Evolutionary conservation across 1,140 invertebrate species (phyloP).

Genomic region (Drosophila trapezifrons): DNA sequence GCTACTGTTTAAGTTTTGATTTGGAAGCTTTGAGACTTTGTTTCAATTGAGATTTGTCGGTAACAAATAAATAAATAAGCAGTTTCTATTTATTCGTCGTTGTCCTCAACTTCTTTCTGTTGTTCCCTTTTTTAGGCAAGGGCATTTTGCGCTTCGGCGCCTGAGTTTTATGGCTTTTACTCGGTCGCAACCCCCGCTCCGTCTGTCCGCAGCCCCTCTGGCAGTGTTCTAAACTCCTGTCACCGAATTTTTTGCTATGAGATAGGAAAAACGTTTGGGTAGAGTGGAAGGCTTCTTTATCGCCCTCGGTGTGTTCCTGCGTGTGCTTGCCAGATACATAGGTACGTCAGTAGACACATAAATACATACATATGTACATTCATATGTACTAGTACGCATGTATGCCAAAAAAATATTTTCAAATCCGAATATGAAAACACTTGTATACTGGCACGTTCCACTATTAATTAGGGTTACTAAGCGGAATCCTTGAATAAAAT

Average conservation of each 20-base stretch:
- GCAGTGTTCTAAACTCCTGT: conserved; percentile 45
- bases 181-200: conserved; percentile 11
- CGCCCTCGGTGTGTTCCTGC: conserved; percentile 26
- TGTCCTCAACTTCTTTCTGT: conserved; percentile 20
- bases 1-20: conserved; percentile 67
- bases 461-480: conserved; percentile 2
- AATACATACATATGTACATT: background rate
- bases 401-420: conserved; percentile 9
- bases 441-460: conserved; percentile 2
- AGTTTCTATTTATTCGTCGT: conserved; percentile 61
- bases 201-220: conserved; percentile 36
- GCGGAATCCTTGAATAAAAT: background rate
- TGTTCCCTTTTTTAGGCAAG: conserved; percentile 30
- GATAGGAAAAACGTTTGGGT: conserved; percentile 39
- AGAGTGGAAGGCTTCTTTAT: conserved; percentile 27
- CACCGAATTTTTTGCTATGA: conserved; percentile 40
- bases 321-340: conserved; percentile 42
- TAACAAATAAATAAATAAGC: conserved; percentile 78
- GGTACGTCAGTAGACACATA: conserved; percentile 5
- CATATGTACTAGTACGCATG: background rate
- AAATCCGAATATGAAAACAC: conserved; percentile 6
- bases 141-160: conserved; percentile 56
- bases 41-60: conserved; percentile 70
- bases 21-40: conserved; percentile 63
- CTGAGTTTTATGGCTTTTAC: conserved; percentile 45